A percentile compares a stretch with the other conserved stretches of the same genome.
Evolutionary conservation across 2,888 invertebrate genomes (phyloP).

Genomic region (Diaphora mendica): DNA sequence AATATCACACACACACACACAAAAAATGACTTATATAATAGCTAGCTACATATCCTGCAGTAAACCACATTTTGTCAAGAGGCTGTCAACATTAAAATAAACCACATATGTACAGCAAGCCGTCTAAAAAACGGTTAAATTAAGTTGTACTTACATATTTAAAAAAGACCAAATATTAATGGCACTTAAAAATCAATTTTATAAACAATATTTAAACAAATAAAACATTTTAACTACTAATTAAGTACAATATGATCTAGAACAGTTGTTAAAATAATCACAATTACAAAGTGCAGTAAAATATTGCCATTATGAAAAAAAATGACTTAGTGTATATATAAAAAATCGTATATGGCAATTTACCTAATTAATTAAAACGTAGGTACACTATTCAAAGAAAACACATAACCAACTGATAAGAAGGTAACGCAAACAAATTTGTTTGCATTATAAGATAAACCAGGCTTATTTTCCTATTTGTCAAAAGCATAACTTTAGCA

Average conservation of each 20-base stretch:
- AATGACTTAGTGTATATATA: not conserved
- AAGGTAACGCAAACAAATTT: not conserved
- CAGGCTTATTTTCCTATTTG: not conserved
- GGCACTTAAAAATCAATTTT: constrained; percentile 26
- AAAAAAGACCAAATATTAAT: constrained; percentile 23
- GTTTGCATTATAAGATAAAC: not conserved
- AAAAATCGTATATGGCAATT: constrained; percentile 4
- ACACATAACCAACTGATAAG: not conserved
- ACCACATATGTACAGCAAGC: constrained; percentile 3
- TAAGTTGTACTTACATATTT: constrained; percentile 31
- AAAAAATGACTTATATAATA: too few species aligned
- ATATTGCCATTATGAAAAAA: not conserved
- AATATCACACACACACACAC: too few species aligned
- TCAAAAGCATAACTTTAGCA: not conserved
- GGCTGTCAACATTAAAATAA: constrained; percentile 8
- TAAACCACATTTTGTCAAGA: not conserved
- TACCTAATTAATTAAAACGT: not conserved
- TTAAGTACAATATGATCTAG: constrained; percentile 25
- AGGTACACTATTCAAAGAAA: constrained; percentile 4
- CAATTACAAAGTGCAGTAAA: constrained; percentile 12
- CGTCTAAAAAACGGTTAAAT: not conserved
- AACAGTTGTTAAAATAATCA: constrained; percentile 11
- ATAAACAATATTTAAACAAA: constrained; percentile 8
- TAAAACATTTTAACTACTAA: constrained; percentile 6
- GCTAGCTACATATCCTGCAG: too few species aligned